Base-by-base conservation (phyloP, 2,888 invertebrate species). In the Teleiodes luculella region DNA sequence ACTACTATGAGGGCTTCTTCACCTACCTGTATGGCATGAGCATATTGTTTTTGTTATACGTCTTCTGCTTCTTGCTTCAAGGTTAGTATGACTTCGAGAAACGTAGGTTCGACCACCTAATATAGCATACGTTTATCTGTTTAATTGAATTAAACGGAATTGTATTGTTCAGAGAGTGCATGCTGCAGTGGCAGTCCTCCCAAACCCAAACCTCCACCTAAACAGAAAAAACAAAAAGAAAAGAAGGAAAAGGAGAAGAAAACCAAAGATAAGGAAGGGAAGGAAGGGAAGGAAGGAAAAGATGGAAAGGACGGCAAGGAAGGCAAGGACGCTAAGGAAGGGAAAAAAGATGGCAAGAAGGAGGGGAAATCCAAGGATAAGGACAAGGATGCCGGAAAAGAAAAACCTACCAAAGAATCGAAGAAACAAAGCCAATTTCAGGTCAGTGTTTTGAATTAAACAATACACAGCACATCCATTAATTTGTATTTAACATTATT, bases 1-100 rank as follows among this genome's bases (percentile, higher is more conserved):
- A 95, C 86, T 97, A 97, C 91, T 97, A 97, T 87, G 97, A 97
- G 92, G 97, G 96, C 67, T 97, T 97, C 92, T 97, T 97, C 91
- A 96, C 97, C 62, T 97, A 97, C 90, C 92, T 97, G 61, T 97
- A 97, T 86, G 96, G 97, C 73, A 94, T 95, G 91, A 97, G 97
- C 90, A 96, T 97, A 85, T 91, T 97, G 71, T 97, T 97, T 91
- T 92, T 97, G 78, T 91, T 97, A 67, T 97, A 97, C 91, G 97
- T 97, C 65, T 97, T 97, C 92, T 96, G 97, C 91, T 97, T 97
- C 92, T 92, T 97, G 70, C 93, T 97, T 67, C 97, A 96, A 92
- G 92, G 92, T 92, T 76, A 79, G 85, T 77, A 57, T 50, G 18
- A 33, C 16, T 55, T 55, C 3, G n/a, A n/a, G n/a, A n/a, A n/a